Base-by-base conservation (phyloP, 2,797 vertebrate species). In the Rhodeus uyekii region DNA sequence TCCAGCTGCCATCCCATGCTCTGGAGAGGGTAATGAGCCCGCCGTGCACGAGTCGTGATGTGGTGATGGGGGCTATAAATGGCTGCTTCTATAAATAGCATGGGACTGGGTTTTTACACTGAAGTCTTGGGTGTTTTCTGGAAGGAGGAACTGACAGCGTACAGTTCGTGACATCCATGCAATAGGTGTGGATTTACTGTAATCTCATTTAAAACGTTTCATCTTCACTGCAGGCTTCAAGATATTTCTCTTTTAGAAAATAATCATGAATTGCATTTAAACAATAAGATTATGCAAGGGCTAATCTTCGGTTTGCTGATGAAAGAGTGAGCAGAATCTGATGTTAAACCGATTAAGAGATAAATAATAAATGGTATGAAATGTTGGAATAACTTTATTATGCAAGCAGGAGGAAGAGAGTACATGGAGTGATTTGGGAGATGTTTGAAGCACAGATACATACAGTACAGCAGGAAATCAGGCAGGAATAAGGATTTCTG, bases 31-130 rank as follows among this genome's bases (percentile, higher is more conserved):
- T 82, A 77, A 76, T 64, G 80, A 53, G 53, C 39, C 48, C 63
- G 42, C 14, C 7, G 55, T 80, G 32, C 24, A 16, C 14, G 58
- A 63, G 44, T 46, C 16, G 84, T 86, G 86, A 87, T 12, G 74
- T 78, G 8, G 79, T 79, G 83, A 76, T 63, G 48, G 16, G 64
- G 42, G 48, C 71, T 76, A 74, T 42, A 78, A 82, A 79, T 27
- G n/a, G 48, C 18, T 69, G n/a, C 53, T 69, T 80, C 86, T 87
- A 80, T 80, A 80, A 86, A 86, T 87, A 86, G 86, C 44, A 86
- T 12, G 32, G 1, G 64, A 48, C 61, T 63, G 55, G 39, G 13
- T 76, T 55, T 50, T 50, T 18, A 61, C 82, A 82, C 44, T 60
- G 67, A 34, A 38, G 38, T 24, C 67, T 39, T 61, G 38, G 81